Conservation (phyloP, 2,113 vertebrate species). For the Calyptommatus sinebrachiatus region DNA sequence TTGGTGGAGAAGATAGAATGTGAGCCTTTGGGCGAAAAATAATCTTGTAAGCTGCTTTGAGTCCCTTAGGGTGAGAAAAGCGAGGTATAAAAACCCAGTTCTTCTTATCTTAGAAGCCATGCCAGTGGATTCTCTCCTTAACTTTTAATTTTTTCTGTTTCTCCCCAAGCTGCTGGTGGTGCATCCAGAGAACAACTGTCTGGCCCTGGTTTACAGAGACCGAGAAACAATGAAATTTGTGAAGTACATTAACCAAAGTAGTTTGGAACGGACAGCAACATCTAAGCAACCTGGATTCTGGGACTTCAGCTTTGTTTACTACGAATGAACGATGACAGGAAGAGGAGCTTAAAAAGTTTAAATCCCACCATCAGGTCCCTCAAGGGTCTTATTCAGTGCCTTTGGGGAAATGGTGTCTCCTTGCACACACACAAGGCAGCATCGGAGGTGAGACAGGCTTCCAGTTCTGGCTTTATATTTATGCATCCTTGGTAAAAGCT, state of each 20-base stretch:
- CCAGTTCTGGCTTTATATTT: not conserved
- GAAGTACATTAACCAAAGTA: constrained; percentile 88
- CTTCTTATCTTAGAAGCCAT: too few relatives aligned
- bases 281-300: constrained; percentile 73
- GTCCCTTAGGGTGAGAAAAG: too few relatives aligned
- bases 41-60: too few relatives aligned
- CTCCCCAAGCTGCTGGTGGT: constrained; percentile 85
- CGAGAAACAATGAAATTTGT: constrained; percentile 94
- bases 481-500: not conserved
- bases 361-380: not conserved
- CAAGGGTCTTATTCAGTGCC: not conserved
- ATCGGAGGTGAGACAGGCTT: not conserved
- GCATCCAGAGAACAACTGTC: constrained; percentile 89
- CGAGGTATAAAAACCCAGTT: too few relatives aligned
- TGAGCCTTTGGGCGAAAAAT: too few relatives aligned
- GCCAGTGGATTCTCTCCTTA: not conserved
- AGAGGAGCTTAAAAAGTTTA: not conserved
- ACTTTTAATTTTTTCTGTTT: constrained; percentile 1
- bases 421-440: not conserved
- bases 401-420: not conserved
- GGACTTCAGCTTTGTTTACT: constrained; percentile 93
- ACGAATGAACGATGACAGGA: constrained; percentile 75
- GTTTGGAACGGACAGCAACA: constrained; percentile 61
- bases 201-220: constrained; percentile 93
- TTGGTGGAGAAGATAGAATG: too few relatives aligned